Base-by-base conservation (phyloP, 2,888 invertebrate species). In the Sisyra terminalis region DNA sequence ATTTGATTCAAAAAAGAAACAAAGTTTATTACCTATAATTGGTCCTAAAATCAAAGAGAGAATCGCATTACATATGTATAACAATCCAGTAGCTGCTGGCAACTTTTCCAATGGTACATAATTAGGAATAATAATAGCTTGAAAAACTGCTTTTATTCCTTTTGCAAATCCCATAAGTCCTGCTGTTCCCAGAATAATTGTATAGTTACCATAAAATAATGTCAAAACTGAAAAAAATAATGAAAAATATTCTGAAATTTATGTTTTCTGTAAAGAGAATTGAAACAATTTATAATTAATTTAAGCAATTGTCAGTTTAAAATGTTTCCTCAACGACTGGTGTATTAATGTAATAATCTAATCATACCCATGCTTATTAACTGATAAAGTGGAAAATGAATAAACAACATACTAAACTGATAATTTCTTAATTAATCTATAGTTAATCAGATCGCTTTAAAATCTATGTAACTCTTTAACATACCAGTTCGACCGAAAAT, bases 61-160 rank as follows among this genome's bases (percentile, higher is more conserved):
- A 9, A 55, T 46, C 6, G 62, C 63, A 46, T 58, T 62, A 29
- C 56, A 49, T 3, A 60, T 49, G 58, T 61, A 59, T 35, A 58
- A 52, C 5, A 63, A 50, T 8, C 63, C 63, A 46, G 53, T 61
- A 7, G 62, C 63, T 10, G 59, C 54, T 3, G 61, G 55, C 16
- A 61, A 47, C 45, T 57, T 59, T n/a, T 61, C 61, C 29, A 58
- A 46, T 9, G 51, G 49, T 5, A 63, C 57, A 42, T 53, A 55
- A 42, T 57, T 57, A 6, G 63, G 63, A 34, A 63, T 53, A 39
- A 63, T 57, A 14, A 62, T 51, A 1, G 62, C 60, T 47, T 62
- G 61, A 46, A 57, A 63, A 3, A 63, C 62, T 9, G 63, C 61
- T 46, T 60, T 58, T 11, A 52, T 50, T 2, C 63, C 63, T 53